A percentile compares a stretch with the other conserved stretches of the same genome.
phyloP scores from a whole-genome alignment of 1,140 invertebrate species.

The Agraylea sexmaculata region DNA sequence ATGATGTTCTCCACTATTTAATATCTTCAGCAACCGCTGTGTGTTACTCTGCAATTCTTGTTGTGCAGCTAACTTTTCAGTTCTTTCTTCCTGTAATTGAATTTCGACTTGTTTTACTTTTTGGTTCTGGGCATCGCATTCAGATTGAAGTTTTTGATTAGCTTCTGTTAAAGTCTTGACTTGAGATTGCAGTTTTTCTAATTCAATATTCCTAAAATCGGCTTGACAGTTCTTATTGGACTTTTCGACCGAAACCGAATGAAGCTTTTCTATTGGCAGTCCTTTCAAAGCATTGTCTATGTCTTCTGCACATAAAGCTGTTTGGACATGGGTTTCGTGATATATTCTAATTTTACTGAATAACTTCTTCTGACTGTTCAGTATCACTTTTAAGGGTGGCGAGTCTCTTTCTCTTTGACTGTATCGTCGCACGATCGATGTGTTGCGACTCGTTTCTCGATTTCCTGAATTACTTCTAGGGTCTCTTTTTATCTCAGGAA shows the following conservation, averaged over 20 bases:
- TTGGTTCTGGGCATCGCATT: constrained; percentile 31
- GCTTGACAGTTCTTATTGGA: constrained; percentile 52
- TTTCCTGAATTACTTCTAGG: constrained; percentile 35
- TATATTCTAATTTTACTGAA: constrained; percentile 54
- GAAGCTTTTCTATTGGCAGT: constrained; percentile 30
- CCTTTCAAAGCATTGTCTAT: constrained; percentile 57
- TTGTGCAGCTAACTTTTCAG: constrained; percentile 56
- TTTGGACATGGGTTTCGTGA: constrained; percentile 63
- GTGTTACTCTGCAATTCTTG: constrained; percentile 61
- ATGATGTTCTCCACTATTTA: constrained; percentile 42
- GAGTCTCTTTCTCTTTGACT: constrained; percentile 25
- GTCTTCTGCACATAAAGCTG: constrained; percentile 56
- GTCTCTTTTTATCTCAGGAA: constrained; percentile 33
- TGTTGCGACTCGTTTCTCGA: constrained; percentile 27
- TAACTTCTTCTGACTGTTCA: constrained; percentile 39
- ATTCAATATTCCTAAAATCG: constrained; percentile 47
- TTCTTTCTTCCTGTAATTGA: constrained; percentile 48
- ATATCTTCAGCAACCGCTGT: constrained; percentile 56
- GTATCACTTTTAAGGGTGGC: constrained; percentile 36
- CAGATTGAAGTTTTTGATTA: constrained; percentile 24
- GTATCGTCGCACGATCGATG: constrained; percentile 32
- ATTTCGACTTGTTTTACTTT: constrained; percentile 38
- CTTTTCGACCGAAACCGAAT: constrained; percentile 17
- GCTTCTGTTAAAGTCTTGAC: constrained; percentile 35
- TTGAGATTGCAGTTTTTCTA: constrained; percentile 45